Evolutionary conservation across 2,113 vertebrate genomes (phyloP), one percentile per base, ranked within the genome.

Genomic region (Monarcha castaneiventris): DNA sequence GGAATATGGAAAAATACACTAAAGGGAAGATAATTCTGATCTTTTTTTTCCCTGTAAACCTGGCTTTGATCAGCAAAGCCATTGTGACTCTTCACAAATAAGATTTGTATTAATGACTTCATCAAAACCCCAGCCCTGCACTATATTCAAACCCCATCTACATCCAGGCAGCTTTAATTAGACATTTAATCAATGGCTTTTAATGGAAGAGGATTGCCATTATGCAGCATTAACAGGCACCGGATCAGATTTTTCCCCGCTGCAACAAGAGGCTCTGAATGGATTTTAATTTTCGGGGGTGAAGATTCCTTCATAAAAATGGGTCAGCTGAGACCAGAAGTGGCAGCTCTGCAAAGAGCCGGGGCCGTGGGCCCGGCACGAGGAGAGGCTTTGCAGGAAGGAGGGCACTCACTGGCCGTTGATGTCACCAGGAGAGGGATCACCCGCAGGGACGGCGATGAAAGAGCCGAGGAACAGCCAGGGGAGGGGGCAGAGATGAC

Each of bases 171-270:
- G 75, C 87, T 83, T 85, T 95, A 91, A 93, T 85, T 58, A 89
- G 94, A 39, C 78, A 44, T 51, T 69, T 94, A 94, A 89, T 97
- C 87, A 71, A 94, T 77, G 23, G 9, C 43, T 83, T 48, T 46
- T 69, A 87, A 62, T 26, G 63, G 81, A 69, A 72, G 55, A 76
- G 84, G 55, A 55, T 16, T 27, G 51, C 2, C 17, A 25, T 91
- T 54, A 6, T 4, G 62, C 30, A 3, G 20, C 33, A 21, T 20
- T 44, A 62, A 49, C 41, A 12, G 59, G 43, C 4, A 46, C 10
- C 54, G 3, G 7, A 64, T 7, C 66, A 22, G 49, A 20, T 51
- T 85, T 58, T 56, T 35, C n/a, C n/a, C 49, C 39, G n/a, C 54
- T 39, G 52, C 71, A 52, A 33, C 5, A 1, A 44, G 41, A 29